Evolutionary conservation across 2,797 vertebrate genomes (phyloP), one percentile per base, ranked within the genome.

Genomic region (Urosaurus nigricauda): DNA sequence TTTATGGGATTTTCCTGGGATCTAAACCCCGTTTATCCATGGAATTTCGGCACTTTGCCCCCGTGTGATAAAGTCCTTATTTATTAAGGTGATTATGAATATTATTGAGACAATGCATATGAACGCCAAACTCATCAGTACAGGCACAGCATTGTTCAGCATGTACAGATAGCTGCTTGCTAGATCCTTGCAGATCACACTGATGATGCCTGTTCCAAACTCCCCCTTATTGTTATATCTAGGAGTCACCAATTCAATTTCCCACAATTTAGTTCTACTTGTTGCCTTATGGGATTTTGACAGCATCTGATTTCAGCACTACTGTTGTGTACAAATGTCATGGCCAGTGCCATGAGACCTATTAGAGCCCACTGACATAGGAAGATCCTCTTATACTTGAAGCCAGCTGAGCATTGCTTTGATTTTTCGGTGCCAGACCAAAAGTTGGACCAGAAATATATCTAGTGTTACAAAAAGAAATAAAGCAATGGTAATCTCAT

Each of bases 401-500:
- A 78, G 5, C 37, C 4, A 47, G 63, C 6, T 65, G 21, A 83
- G 6, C 40, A 83, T 47, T 47, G 32, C 47, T 77, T 26, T 65
- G 19, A 78, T 63, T n/a, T 51, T 35, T 86, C 26, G 51, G 5
- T 58, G n/a, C 51, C 60, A 78, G 51, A 19, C 5, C 16, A 21
- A 40, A 26, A 51, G 37, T 1, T 53, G 29, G 35, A 11, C 53
- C 13, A 13, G 32, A 53, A 35, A 75, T 58, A 53, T 35, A 68
- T 51, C 32, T 2, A 51, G 29, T 17, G 37, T 58, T 77, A 32
- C 17, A 26, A 68, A 47, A 32, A 82, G 5, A 74, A 35, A 71
- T 19, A 29, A 51, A 83, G 35, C 51, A 89, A 81, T 87, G 80
- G 14, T 11, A n/a, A 53, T 35, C 90, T 92, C 11, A 29, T 19